Base-by-base conservation (phyloP, 2,888 invertebrate species). In the Rotaria socialis region DNA sequence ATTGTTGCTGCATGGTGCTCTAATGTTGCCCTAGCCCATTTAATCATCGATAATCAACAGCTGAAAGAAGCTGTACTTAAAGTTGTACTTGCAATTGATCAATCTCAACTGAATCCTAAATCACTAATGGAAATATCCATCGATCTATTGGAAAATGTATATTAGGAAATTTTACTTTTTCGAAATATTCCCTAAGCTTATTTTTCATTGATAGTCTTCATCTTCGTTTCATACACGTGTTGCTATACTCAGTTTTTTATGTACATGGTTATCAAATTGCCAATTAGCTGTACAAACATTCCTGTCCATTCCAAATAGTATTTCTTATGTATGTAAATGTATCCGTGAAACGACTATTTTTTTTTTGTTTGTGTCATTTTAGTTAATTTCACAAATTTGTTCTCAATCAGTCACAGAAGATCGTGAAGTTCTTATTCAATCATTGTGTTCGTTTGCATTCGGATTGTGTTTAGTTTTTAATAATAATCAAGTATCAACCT, bases 1-100 rank as follows among this genome's bases (percentile, higher is more conserved):
- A 93, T 95, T 0, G 92, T 96, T 47, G 95, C 96, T 52, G 96
- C 95, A 91, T 99, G 99, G 99, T 96, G 97, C 92, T 95, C 96
- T 0, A 94, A 96, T 0, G 95, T 96, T 0, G 95, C 96, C 0
- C 92, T 99, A 47, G 94, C 95, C 90, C 96, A 99, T 90, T 94
- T 95, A 0, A 92, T 99, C 41, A 94, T 95, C 11, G 96, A 96
- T 87, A 96, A 96, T 90, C 89, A 89, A 6, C 89, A 90, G 2
- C 92, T 92, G 89, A 96, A 96, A 90, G 96, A 97, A 90, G 95
- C 96, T 90, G 91, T 99, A 84, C 91, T 99, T 52, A 92, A 96
- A 87, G 98, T 99, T 8, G 93, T 97, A 88, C 92, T 99, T 87
- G 96, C 97, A 0, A 47, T 80, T 80, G 80, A 80, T 80, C 80